Evolutionary conservation across 2,888 invertebrate species (phyloP), one percentile per base, ranked within the genome.

Genomic region (Gari tellinella): DNA sequence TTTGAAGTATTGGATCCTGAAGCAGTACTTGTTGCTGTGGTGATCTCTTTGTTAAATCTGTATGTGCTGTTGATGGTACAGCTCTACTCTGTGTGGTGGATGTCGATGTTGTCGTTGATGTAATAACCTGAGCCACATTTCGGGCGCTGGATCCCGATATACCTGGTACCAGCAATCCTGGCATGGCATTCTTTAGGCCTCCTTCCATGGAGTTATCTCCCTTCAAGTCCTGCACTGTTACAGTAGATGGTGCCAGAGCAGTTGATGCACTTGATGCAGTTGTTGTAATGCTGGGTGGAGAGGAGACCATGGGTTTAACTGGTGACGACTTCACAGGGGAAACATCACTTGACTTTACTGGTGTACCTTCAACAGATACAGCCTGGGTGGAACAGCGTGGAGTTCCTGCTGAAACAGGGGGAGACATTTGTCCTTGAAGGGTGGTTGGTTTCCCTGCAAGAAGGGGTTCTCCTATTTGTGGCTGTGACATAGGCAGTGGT

Each of bases 151-250:
- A 51, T 5, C 56, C 68, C 23, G 73, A 66, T 26, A 73, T 65
- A n/a, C 70, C 70, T n/a, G 78, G 70, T 23, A 72, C 38, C 0
- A 73, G 43, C 23, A 70, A 60, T 19, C 73, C 73, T 14, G 78
- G 64, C 53, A 70, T 60, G 25, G 70, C 41, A 43, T 37, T 61
- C 55, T 70, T 67, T 38, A 64, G 19, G 1, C 46, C 49, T 26
- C 61, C 60, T 25, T 65, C 72, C 23, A 53, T 58, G 26, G 37
- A 37, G 21, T 45, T 57, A 12, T 61, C 66, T 7, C 41, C 55
- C 49, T 51, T 65, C 1, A 43, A 40, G 17, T 78, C 63, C 1
- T 43, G 38, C 4, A 56, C 41, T 10, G 10, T 31, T 19, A 43
- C 74, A n/a, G 63, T 49, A 40, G 81, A 51, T 14, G 77, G 45